phyloP scores from a whole-genome alignment of 37 sponge, comb jelly and placozoan genomes.

The Amphimedon queenslandica region DNA sequence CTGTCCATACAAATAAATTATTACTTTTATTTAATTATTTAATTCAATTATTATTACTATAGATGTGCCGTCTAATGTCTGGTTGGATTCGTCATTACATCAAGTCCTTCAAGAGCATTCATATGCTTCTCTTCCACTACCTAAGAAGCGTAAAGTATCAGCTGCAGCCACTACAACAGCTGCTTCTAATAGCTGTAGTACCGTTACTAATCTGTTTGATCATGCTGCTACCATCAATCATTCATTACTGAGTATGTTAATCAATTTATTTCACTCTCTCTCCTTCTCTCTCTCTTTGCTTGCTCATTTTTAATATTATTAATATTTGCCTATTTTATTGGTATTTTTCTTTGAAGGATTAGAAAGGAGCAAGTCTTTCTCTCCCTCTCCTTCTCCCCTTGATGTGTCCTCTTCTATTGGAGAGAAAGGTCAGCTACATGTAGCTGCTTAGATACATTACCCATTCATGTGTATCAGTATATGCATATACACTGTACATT shows the following conservation, averaged over 20 bases:
- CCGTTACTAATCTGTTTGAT: not conserved
- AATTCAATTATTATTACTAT: not conserved
- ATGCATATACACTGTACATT: too few species aligned
- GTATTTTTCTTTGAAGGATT: constrained; percentile 5
- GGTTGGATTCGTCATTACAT: constrained; percentile 22
- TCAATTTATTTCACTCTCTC: too few species aligned
- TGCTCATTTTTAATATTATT: not conserved
- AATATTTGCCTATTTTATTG: not conserved
- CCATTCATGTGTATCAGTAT: too few species aligned
- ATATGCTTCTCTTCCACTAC: constrained; percentile 23
- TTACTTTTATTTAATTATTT: not conserved
- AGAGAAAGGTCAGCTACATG: not conserved
- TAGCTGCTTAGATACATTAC: not conserved
- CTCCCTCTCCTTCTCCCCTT: constrained; percentile 1
- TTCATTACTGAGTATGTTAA: too few species aligned
- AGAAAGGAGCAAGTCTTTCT: constrained; percentile 6
- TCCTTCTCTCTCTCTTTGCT: not conserved
- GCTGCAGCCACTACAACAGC: not conserved
- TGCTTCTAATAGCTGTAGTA: not conserved
- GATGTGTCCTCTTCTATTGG: not conserved
- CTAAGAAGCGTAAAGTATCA: constrained; percentile 8
- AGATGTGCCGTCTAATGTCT: constrained; percentile 24
- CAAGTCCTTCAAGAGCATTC: constrained; percentile 29
- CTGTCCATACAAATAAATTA: too few species aligned
- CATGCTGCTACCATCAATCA: not conserved